phyloP scores from a whole-genome alignment of 2,888 invertebrate species.

The Lydus trimaculatus region DNA sequence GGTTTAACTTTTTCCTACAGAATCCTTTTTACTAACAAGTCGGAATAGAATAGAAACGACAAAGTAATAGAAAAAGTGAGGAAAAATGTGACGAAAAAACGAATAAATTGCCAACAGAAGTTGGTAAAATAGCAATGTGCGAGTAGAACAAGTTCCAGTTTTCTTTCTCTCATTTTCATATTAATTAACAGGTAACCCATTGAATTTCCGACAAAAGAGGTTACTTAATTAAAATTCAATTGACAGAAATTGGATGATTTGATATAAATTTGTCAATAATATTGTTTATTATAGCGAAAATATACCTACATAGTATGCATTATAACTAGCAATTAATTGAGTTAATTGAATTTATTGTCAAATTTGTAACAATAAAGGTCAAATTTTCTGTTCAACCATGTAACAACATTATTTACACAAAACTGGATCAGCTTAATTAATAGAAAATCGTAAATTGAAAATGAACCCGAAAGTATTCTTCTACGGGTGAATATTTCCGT shows the following conservation, averaged over 20 bases:
- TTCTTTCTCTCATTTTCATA: background rate
- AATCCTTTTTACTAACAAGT: conserved; percentile 13
- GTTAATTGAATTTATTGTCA: background rate
- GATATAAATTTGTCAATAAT: background rate
- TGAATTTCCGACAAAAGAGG: background rate
- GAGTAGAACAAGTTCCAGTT: background rate
- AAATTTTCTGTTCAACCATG: background rate
- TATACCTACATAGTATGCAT: background rate
- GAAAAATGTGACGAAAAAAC: conserved; percentile 5
- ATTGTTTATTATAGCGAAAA: background rate
- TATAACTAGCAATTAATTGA: background rate
- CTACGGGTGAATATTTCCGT: background rate
- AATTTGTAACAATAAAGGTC: background rate
- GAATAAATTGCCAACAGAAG: background rate
- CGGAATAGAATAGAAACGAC: conserved; percentile 2
- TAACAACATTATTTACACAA: background rate
- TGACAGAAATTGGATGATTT: background rate
- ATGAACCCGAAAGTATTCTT: background rate
- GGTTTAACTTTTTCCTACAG: conserved; percentile 29
- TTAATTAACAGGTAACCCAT: background rate
- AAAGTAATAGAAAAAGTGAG: background rate
- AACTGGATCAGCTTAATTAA: background rate
- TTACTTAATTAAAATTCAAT: conserved; percentile 7
- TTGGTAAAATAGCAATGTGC: background rate
- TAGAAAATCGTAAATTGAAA: too few relatives aligned